Base-by-base conservation (phyloP, 2,797 vertebrate genomes). In the Columba guinea region DNA sequence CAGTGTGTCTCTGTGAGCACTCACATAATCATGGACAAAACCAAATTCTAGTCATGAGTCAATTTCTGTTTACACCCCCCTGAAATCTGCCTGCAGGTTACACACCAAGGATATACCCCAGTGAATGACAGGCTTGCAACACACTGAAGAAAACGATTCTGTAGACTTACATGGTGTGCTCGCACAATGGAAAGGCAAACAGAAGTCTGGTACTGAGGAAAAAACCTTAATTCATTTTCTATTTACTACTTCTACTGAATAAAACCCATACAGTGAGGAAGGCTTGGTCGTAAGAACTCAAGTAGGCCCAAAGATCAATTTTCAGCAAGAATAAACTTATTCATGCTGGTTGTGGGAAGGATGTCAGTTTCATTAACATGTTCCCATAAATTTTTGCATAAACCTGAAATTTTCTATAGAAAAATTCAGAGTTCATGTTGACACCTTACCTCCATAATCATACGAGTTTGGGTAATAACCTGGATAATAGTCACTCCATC, bases 401-500 rank as follows among this genome's bases (percentile, higher is more conserved):
- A 84, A 64, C 3, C 11, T 62, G 13, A 5, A 52, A 21, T 48
- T 76, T 76, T 59, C 41, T 30, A 24, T 2, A 11, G 35, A 37
- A 58, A 80, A 51, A 35, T 5, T 17, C 19, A 70, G 35, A 76
- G 19, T 11, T 80, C 8, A 37, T 35, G 37, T n/a, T 51, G 32
- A 67, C 59, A 64, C 63, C 93, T 49, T 97, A 99, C 99, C 99
- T 98, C 97, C 98, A 48, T 99, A 99, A 84, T 98, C 98, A 63
- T 98, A 99, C 2, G 98, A 98, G 91, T 97, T 96, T 44, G 98
- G 96, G 92, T 98, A 98, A 71, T 99, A 99, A 59, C 98, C 98
- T 95, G 98, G 96, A 94, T 99, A 99, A 98, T 99, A 99, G 62
- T 98, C 98, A 55, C 93, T 98, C 98, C 98, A 99, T 84, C 98